phyloP scores from a whole-genome alignment of 2,113 vertebrate species.

The Phylloscopus trochiloides region DNA sequence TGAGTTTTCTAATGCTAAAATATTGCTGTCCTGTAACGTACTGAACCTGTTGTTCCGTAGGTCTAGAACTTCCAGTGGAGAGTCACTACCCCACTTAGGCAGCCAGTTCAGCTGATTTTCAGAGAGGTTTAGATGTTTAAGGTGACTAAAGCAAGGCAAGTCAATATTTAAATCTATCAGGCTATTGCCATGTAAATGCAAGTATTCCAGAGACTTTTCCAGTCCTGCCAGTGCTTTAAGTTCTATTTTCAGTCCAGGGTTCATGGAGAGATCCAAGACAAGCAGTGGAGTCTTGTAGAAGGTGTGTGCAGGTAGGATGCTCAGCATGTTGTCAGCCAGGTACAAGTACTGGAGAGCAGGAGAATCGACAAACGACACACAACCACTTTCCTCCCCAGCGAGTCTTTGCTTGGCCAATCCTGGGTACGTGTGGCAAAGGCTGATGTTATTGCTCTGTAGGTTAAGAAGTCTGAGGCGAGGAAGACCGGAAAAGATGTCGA shows the following conservation, averaged over 20 bases:
- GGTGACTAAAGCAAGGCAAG: constrained; percentile 78
- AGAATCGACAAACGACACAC: constrained; percentile 74
- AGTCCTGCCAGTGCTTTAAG: constrained; percentile 79
- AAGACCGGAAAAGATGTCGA: constrained; percentile 75
- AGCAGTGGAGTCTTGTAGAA: constrained; percentile 81
- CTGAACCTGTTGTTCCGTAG: constrained; percentile 89
- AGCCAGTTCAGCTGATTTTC: constrained; percentile 84
- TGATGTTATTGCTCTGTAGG: constrained; percentile 82
- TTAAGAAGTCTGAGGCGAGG: constrained; percentile 77
- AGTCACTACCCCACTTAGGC: constrained; percentile 76
- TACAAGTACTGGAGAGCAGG: constrained; percentile 75
- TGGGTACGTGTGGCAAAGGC: constrained; percentile 57
- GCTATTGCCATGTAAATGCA: constrained; percentile 82
- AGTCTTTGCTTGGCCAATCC: constrained; percentile 1
- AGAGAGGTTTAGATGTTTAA: constrained; percentile 85
- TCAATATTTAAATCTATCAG: constrained; percentile 77
- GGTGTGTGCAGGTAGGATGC: constrained; percentile 63
- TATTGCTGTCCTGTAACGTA: constrained; percentile 77
- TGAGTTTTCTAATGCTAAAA: constrained; percentile 80
- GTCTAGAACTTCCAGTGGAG: constrained; percentile 79
- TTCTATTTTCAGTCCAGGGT: constrained; percentile 80
- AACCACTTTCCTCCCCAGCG: constrained; percentile 35
- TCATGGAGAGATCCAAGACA: constrained; percentile 84
- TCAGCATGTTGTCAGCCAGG: constrained; percentile 81
- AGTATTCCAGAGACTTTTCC: constrained; percentile 81